Conservation (phyloP, 92 coral and sea anemone species). For the Phymanthus crucifer region DNA sequence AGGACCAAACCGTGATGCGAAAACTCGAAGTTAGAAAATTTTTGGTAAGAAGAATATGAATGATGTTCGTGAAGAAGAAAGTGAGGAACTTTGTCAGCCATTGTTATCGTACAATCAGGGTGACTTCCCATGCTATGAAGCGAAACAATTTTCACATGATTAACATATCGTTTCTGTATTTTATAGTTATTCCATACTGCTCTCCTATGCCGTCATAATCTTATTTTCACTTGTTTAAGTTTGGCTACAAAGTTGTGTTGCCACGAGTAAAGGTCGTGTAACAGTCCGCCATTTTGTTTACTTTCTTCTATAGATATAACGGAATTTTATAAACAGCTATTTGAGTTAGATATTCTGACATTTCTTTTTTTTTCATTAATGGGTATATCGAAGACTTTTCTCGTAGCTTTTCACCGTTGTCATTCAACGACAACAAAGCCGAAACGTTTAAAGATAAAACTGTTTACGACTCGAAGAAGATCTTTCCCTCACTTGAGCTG, state of each 20-base stretch:
- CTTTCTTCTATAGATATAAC: background rate
- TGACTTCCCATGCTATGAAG: background rate
- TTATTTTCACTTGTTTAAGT: background rate
- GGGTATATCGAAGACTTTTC: background rate
- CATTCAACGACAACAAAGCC: background rate
- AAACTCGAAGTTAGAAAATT: background rate
- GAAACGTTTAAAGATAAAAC: background rate
- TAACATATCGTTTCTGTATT: background rate
- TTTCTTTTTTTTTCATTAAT: background rate
- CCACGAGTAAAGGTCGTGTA: background rate
- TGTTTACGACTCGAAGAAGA: background rate
- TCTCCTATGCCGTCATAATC: background rate
- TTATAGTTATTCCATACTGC: background rate
- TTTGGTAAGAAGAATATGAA: background rate
- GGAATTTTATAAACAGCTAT: background rate
- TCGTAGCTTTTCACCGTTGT: background rate
- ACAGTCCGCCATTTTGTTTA: conserved; percentile 3
- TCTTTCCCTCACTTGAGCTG: conserved; percentile 1
- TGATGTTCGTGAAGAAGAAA: background rate
- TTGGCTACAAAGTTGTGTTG: background rate
- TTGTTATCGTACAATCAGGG: conserved; percentile 3
- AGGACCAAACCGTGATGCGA: background rate
- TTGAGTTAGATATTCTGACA: background rate
- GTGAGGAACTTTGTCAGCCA: background rate
- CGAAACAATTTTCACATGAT: background rate